These are phyloP conservation scores for Ametastegia equiseti DNA, from an alignment of 2,888 invertebrate species.

Conservation along the genomic window DNA sequence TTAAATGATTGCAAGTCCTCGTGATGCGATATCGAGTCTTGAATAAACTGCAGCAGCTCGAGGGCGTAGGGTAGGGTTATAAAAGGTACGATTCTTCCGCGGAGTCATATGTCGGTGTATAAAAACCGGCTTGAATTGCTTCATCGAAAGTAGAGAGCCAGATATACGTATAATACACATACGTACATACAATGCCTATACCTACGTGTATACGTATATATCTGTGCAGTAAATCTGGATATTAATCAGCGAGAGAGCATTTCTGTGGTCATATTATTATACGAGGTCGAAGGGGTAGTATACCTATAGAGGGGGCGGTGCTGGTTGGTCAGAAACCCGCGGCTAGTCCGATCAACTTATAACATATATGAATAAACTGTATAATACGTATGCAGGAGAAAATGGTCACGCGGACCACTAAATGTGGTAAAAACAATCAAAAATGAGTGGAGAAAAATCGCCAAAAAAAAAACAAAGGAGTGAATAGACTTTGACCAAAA, in stretches of 20 bases:
- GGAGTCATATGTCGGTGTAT: conserved; percentile 46
- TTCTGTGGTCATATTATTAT: neutral
- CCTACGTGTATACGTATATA: conserved; percentile 59
- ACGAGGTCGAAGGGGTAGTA: conserved; percentile 53
- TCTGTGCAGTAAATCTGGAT: conserved; percentile 68
- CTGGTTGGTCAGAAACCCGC: conserved; percentile 13
- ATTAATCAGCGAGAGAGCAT: conserved; percentile 66
- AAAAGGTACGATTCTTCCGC: neutral
- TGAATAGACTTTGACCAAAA: neutral
- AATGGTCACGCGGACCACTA: no score
- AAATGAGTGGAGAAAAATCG: neutral
- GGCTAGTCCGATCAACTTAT: neutral
- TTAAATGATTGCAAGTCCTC: no score
- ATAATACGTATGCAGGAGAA: no score
- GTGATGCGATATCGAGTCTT: neutral
- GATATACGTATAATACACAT: neutral
- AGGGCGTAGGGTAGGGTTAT: neutral
- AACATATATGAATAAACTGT: neutral
- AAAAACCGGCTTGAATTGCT: conserved; percentile 72
- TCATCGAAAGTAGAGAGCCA: conserved; percentile 68
- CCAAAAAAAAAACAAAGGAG: no score
- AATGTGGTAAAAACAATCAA: neutral
- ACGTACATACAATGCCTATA: neutral
- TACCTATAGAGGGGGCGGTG: conserved; percentile 16
- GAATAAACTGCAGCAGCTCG: neutral